Percentiles rank a stretch among this genome's conserved stretches.
phyloP scores from a whole-genome alignment of 2,888 invertebrate genomes.

The Pinctada fucata region DNA sequence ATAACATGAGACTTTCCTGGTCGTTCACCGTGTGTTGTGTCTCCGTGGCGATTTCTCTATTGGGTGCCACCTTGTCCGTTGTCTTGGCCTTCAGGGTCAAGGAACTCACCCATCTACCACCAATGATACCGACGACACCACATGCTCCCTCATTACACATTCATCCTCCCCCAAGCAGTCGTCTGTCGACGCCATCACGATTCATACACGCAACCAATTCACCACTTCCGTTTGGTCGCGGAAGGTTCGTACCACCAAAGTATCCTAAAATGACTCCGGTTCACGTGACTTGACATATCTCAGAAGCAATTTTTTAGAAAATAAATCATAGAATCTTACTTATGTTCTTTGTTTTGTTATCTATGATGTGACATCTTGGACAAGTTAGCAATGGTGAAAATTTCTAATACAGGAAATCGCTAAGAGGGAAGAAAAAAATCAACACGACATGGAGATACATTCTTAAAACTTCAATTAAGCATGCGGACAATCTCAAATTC shows the following conservation, averaged over 20 bases:
- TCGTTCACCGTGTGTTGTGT: constrained; percentile 22
- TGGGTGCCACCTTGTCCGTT: constrained; percentile 11
- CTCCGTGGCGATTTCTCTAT: not conserved
- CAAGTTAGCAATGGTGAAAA: too few relatives aligned
- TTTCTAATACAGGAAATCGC: too few relatives aligned
- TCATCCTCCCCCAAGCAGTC: constrained; percentile 34
- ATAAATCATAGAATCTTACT: too few relatives aligned
- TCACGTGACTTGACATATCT: not conserved
- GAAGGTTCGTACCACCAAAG: not conserved
- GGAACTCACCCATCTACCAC: not conserved
- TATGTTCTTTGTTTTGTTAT: too few relatives aligned
- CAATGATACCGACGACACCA: constrained; percentile 5
- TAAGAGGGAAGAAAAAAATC: too few relatives aligned
- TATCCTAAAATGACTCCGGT: constrained; percentile 2
- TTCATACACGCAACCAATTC: constrained; percentile 23
- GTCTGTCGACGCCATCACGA: constrained; percentile 33
- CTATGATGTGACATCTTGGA: too few relatives aligned
- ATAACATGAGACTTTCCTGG: constrained; percentile 17
- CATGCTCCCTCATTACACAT: constrained; percentile 32
- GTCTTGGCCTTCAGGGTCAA: constrained; percentile 17
- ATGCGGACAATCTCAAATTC: too few relatives aligned
- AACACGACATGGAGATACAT: too few relatives aligned
- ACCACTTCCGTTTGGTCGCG: constrained; percentile 31
- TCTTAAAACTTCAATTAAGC: too few relatives aligned
- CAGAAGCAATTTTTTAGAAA: too few relatives aligned